Base-by-base conservation (phyloP, 1,140 invertebrate genomes). In the Lutraria rhynchaena region DNA sequence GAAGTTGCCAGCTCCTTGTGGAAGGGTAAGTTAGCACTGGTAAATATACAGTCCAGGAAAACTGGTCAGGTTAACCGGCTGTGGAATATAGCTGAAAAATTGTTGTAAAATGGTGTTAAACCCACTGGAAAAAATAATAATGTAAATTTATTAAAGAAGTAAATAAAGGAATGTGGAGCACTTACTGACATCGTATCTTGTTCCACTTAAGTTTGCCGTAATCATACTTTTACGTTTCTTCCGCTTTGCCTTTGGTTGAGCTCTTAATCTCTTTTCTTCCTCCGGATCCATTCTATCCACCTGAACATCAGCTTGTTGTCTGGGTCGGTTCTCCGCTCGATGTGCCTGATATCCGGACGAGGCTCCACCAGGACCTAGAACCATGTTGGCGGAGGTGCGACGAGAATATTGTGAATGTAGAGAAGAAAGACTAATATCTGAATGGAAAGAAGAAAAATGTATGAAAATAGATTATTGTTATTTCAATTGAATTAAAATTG, bases 171-270 rank as follows among this genome's bases (percentile, higher is more conserved):
- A n/a, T n/a, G n/a, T n/a, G n/a, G n/a, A n/a, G n/a, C 29, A 90
- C 89, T 86, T 89, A 92, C 91, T 90, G 82, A 92, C 88, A 83
- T 92, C 91, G 87, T 92, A 92, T 89, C 91, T 85, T n/a, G 91
- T 92, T 31, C 91, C 91, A 86, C 85, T 87, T 19, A 92, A 81
- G 85, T 92, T 92, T 0, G 89, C 91, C 58, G 90, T 87, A 33
- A 92, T 85, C 65, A 84, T 75, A 46, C 85, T 82, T 22, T 86
- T 86, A 78, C 83, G 84, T 70, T 90, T 91, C 81, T 88, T 90
- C 24, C 84, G 82, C 37, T 89, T 88, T 67, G 89, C 88, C 57
- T 87, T 81, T 58, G 82, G 82, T 55, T 63, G 73, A 31, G 31
- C 41, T 41, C 57, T 37, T 29, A 29, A 51, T 75, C 75, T 61